These are phyloP conservation scores for Volucella bombylans DNA, from an alignment of 2,888 invertebrate species.

Conservation along the genomic window DNA sequence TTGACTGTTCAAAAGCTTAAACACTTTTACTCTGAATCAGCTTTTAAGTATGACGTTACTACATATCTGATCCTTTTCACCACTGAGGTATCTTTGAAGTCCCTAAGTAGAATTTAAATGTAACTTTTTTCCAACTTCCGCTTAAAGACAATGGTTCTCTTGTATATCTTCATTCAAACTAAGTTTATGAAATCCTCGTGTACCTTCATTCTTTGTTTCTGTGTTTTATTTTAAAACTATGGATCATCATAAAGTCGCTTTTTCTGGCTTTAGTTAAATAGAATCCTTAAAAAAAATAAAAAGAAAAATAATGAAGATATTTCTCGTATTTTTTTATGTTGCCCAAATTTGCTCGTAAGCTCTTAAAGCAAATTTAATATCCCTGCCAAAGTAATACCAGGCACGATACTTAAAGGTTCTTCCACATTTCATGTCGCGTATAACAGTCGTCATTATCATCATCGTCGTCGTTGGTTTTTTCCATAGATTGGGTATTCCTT, in stretches of 20 bases:
- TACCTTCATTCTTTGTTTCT: background rate
- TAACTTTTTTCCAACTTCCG: too few species aligned
- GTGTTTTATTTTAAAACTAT: conserved; percentile 18
- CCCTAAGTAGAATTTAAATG: too few species aligned
- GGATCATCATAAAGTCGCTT: conserved; percentile 13
- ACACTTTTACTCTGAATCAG: too few species aligned
- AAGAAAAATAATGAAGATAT: conserved; percentile 13
- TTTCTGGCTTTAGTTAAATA: background rate
- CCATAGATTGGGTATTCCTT: background rate
- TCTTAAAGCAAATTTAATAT: conserved; percentile 55
- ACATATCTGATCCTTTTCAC: too few species aligned
- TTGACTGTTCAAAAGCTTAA: too few species aligned
- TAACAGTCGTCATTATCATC: background rate
- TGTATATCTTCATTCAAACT: too few species aligned
- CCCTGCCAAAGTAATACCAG: conserved; percentile 26
- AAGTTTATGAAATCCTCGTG: background rate
- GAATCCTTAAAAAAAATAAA: too few species aligned
- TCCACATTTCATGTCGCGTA: conserved; percentile 5
- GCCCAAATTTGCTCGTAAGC: conserved; percentile 21
- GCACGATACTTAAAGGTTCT: background rate
- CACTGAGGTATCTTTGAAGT: too few species aligned
- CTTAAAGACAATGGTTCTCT: too few species aligned
- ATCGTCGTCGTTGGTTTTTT: too few species aligned
- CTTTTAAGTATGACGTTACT: too few species aligned
- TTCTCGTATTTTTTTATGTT: conserved; percentile 13